Evolutionary conservation across 2,888 invertebrate genomes (phyloP), one percentile per base, ranked within the genome.

Genomic region (Pyrocoelia pectoralis): DNA sequence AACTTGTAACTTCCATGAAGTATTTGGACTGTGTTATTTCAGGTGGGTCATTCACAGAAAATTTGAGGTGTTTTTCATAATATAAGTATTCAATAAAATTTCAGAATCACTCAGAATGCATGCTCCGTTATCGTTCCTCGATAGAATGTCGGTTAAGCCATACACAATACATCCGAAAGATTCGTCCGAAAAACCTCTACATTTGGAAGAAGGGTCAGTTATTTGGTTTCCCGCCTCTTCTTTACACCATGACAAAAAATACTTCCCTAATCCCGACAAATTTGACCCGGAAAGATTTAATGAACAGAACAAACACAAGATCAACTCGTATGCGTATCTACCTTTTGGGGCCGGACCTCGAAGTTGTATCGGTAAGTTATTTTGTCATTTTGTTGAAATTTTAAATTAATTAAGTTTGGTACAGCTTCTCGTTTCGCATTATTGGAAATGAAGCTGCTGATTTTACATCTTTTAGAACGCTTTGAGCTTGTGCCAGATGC

Each of bases 21-120:
- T 88, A 88, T 61, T 74, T 88, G 80, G 87, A 88, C 57, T 86
- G 86, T 86, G 85, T 87, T 0, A 75, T 87, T 0, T 84, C 85
- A 72, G 85, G 84, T 85, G 70, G n/a, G 12, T 13, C 24, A 18
- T 48, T 10, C 4, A n/a, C n/a, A n/a, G n/a, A n/a, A 6, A 5
- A 6, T 24, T 24, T 24, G 3, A 6, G 6, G 38, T 19, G 24
- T 6, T 3, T 24, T 3, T 24, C 24, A 3, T 24, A 6, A 6
- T 24, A 24, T 6, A 3, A 3, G 6, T 24, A 5, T 24, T 6
- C 6, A 6, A 24, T 24, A 5, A 3, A 6, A 17, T 61, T 61
- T 49, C 29, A 66, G 83, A 84, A 77, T 78, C 81, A 0, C 65
- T 83, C n/a, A 70, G 83, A 55, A 70, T 81, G 13, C 87, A 86